phyloP scores from a whole-genome alignment of 2,113 vertebrate genomes.

The Protobothrops flavoviridis region DNA sequence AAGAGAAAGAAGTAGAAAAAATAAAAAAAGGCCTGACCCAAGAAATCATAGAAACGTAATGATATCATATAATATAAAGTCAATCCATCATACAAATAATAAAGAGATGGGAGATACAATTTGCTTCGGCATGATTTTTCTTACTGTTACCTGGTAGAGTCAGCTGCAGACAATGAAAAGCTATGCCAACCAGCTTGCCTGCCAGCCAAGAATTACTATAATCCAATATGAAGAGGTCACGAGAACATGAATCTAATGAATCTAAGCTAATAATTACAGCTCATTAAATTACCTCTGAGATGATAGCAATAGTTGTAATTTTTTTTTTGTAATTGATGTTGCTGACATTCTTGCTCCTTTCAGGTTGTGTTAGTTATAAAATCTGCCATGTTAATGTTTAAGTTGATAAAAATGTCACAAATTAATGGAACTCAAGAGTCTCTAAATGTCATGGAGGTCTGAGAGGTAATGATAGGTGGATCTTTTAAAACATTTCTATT shows the following conservation, averaged over 20 bases:
- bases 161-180: slow-evolving; percentile 9
- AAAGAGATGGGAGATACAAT: slow-evolving; percentile 33
- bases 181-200: slow-evolving; percentile 28
- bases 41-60: slow-evolving; percentile 19
- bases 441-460: slow-evolving; percentile 61
- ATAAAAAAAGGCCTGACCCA: not conserved
- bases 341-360: slow-evolving; percentile 58
- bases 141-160: slow-evolving; percentile 33
- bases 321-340: slow-evolving; percentile 64
- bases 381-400: slow-evolving; percentile 49
- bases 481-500: slow-evolving; percentile 42
- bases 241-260: slow-evolving; percentile 61
- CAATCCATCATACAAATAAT: slow-evolving; percentile 27
- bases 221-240: slow-evolving; percentile 50
- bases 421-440: slow-evolving; percentile 55
- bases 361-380: slow-evolving; percentile 64
- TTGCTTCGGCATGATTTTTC: slow-evolving; percentile 15
- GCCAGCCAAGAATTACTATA: slow-evolving; percentile 53
- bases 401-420: slow-evolving; percentile 65
- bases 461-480: slow-evolving; percentile 46
- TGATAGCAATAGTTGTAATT: slow-evolving; percentile 57
- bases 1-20: not conserved
- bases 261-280: slow-evolving; percentile 61
- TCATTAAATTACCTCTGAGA: slow-evolving; percentile 61
- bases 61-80: slow-evolving; percentile 18